Evolutionary conservation across 2,113 vertebrate genomes (phyloP).

Genomic region (Malurus melanocephalus): DNA sequence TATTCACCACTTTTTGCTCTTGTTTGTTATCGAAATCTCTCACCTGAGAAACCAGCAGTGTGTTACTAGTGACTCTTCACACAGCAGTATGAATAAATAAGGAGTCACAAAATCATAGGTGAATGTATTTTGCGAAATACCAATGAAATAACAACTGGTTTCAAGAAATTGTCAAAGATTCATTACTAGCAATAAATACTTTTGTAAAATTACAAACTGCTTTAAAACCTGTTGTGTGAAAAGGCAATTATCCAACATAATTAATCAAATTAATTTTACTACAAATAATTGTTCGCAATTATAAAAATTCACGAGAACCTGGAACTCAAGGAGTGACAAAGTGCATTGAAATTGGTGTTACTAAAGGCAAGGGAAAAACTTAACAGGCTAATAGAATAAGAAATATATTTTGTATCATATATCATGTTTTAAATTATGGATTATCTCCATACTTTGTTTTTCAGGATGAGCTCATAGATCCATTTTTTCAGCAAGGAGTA

Average conservation of each 20-base stretch:
- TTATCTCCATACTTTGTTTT: neutral
- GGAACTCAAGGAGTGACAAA: neutral
- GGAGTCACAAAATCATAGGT: neutral
- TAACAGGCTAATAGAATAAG: neutral
- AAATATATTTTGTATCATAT: neutral
- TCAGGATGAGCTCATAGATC: neutral
- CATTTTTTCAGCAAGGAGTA: neutral
- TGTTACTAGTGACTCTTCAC: neutral
- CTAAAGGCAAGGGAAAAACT: neutral
- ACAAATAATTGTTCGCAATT: neutral
- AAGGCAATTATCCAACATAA: neutral
- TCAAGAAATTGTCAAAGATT: neutral
- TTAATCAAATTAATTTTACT: neutral
- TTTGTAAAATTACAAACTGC: neutral
- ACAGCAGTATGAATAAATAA: neutral
- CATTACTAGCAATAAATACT: neutral
- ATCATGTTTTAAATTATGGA: neutral
- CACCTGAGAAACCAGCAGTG: neutral
- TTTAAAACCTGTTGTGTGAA: neutral
- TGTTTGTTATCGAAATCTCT: neutral
- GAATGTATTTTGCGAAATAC: neutral
- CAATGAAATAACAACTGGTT: neutral
- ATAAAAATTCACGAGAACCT: neutral
- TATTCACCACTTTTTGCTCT: neutral
- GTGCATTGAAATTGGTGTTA: neutral